Evolutionary conservation across 2,888 invertebrate genomes (phyloP), one percentile per base, ranked within the genome.

Genomic region (Temnothorax ravouxi): DNA sequence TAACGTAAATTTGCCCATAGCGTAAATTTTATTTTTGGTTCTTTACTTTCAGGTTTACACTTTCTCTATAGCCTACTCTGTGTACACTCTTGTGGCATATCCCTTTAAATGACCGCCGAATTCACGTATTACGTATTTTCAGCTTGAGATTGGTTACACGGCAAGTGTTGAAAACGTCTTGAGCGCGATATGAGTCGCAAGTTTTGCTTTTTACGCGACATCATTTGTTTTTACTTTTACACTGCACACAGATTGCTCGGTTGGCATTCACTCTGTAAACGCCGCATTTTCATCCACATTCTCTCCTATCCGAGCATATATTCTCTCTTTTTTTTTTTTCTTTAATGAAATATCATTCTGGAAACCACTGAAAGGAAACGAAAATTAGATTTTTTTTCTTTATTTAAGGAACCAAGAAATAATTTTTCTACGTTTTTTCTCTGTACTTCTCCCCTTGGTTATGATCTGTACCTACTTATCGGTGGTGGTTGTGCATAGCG

Each of bases 401-500:
- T 41, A 38, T 69, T 80, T 62, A 47, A 13, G 9, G n/a, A 34
- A 9, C 6, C 34, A 72, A 18, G n/a, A 13, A 44, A 21, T 47
- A 79, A 77, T 59, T 67, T 67, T 44, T 64, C 34, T 44, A 74
- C 5, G 13, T 84, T 75, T 80, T 47, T 21, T 66, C 25, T 13
- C 18, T 76, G 38, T 25, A 81, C 34, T 86, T 52, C 84, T 64
- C 67, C 64, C 83, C 84, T 88, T 82, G 80, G 82, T 86, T 88
- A n/a, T 84, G 52, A 82, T 87, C 82, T 83, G 59, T 88, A 84
- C 80, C 85, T 88, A 85, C 80, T 86, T 88, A 82, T 66, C 86
- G 89, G 89, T 89, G 89, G 87, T 88, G 89, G 89, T 86, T 89
- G 85, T 80, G 83, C 80, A 82, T 80, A 84, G 79, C 74, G 69